Percentiles rank a stretch among this genome's conserved stretches.
These are phyloP conservation scores for Patella pellucida DNA, from an alignment of 2,888 invertebrate genomes.

Conservation along the genomic window DNA sequence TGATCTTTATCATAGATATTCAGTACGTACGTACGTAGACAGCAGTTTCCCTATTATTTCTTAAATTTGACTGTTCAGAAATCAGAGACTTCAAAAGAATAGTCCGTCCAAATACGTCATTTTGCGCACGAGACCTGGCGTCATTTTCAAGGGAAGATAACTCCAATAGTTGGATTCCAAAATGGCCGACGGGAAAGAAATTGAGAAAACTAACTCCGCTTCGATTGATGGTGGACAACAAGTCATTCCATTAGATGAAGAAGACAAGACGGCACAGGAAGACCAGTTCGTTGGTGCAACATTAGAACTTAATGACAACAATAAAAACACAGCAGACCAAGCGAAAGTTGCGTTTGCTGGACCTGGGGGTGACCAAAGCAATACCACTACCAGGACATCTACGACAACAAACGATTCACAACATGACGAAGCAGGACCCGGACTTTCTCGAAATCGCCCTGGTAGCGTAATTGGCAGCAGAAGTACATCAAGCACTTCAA, in stretches of 20 bases:
- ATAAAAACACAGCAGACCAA: constrained; percentile 26
- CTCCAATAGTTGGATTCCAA: constrained; percentile 14
- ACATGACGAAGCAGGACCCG: not conserved
- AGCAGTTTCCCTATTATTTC: too few relatives aligned
- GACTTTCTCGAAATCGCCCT: constrained; percentile 43
- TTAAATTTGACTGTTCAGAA: too few relatives aligned
- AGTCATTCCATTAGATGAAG: constrained; percentile 42
- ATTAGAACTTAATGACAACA: constrained; percentile 46
- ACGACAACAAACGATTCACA: not conserved
- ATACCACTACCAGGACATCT: constrained; percentile 22
- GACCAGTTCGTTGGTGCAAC: constrained; percentile 58
- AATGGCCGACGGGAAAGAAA: constrained; percentile 27
- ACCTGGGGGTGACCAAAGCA: constrained; percentile 36
- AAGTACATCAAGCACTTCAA: constrained; percentile 51
- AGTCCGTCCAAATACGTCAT: too few relatives aligned
- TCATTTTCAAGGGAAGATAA: not conserved
- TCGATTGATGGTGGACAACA: not conserved
- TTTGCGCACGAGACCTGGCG: not conserved
- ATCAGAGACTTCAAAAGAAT: too few relatives aligned
- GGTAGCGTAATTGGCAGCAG: constrained; percentile 55
- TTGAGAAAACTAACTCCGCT: not conserved
- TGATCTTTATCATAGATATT: too few relatives aligned
- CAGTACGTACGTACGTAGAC: too few relatives aligned
- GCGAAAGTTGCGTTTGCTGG: constrained; percentile 42
- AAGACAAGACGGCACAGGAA: constrained; percentile 49